Evolutionary conservation across 37 sponge, comb jelly and placozoan species (phyloP).

Genomic region (Eunapius fragilis): DNA sequence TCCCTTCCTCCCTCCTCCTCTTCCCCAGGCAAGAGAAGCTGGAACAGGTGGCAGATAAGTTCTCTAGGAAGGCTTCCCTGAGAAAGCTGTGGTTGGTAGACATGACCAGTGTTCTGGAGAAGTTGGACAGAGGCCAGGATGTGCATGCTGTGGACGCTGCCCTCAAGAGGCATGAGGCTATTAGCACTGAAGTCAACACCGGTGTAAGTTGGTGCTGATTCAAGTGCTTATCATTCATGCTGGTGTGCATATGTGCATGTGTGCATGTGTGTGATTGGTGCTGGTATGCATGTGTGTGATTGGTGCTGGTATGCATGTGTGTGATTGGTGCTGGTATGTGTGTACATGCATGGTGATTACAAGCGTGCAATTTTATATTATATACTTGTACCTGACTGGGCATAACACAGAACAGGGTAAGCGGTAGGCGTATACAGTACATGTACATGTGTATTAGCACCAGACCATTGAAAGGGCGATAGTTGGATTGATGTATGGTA

Average conservation of each 20-base stretch:
- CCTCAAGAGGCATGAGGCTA: constrained; percentile 94
- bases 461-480: too few relatives aligned
- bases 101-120: constrained; percentile 83
- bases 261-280: too few relatives aligned
- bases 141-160: constrained; percentile 90
- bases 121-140: constrained; percentile 78
- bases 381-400: too few relatives aligned
- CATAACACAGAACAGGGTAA: too few relatives aligned
- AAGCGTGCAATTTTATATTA: too few relatives aligned
- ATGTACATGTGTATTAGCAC: too few relatives aligned
- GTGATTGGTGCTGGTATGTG: too few relatives aligned
- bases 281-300: too few relatives aligned
- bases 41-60: constrained; percentile 91
- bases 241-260: background rate
- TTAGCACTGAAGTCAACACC: constrained; percentile 88
- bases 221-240: too few relatives aligned
- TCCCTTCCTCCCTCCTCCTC: background rate
- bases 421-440: too few relatives aligned
- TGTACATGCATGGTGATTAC: too few relatives aligned
- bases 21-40: constrained; percentile 81
- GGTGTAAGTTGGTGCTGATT: constrained; percentile 66
- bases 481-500: too few relatives aligned
- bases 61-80: constrained; percentile 84
- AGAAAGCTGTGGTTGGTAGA: constrained; percentile 88
- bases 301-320: background rate